Evolutionary conservation across 37 sponge, comb jelly and placozoan genomes (phyloP), one percentile per base, ranked within the genome.

Genomic region (Beroe ovata): DNA sequence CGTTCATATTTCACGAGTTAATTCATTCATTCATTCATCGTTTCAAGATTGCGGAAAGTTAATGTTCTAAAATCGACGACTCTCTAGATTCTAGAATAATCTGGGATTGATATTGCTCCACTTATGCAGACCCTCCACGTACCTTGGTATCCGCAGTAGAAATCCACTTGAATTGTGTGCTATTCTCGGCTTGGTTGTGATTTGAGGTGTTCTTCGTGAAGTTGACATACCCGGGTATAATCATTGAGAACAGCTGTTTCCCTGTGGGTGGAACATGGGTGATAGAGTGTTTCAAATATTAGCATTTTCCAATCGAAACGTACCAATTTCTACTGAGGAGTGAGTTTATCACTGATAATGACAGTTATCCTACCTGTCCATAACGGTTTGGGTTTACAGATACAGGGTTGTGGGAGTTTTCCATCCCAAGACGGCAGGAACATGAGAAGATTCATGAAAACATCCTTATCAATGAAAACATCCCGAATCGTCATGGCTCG

Each of bases 141-240:
- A 95, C 99, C 93, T 94, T 94, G 59, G 99, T 99, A 89, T 99
- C 99, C n/a, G 95, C 95, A 35, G 93, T 94, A 8, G 99, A 95
- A 38, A 99, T 96, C 72, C 89, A 93, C 88, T 92, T 95, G 90
- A 95, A 96, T 0, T 97, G 96, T 0, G 95, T 92, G 60, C 89
- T 90, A 39, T 99, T 97, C 72, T 99, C 99, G 6, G 92, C 92
- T 60, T 99, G 96, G 18, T 93, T 94, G 64, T 99, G 99, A 37
- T 92, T 92, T 88, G 93, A 93, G 91, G 93, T 92, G 14, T 92
- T 91, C 39, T 91, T 93, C 84, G 94, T 95, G 38, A 93, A 64
- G 89, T 99, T 99, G 47, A 96, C 92, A 42, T 92, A 90, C 1
- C 95, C 94, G 0, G 99, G 99, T 59, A 99, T 94, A 60, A 96